Percentiles rank a stretch among this genome's conserved stretches.
Conservation (phyloP, 2,113 vertebrate species). For the Pterocles orientalis region DNA sequence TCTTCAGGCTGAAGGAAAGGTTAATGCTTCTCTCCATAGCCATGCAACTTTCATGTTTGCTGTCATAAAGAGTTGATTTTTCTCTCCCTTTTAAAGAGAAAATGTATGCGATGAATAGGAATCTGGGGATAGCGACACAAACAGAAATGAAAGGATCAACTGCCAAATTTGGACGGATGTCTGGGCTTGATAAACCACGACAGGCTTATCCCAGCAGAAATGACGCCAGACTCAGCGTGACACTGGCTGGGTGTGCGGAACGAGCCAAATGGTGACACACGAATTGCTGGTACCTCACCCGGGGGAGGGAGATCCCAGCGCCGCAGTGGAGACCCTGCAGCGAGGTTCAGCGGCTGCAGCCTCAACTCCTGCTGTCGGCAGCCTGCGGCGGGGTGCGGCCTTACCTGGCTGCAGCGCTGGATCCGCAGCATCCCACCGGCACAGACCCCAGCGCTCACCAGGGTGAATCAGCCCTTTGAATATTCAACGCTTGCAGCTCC, state of each 20-base stretch:
- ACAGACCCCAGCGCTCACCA: neutral
- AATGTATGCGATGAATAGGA: neutral
- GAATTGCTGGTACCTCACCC: neutral
- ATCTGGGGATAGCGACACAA: neutral
- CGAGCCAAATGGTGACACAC: neutral
- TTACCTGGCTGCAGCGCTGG: neutral
- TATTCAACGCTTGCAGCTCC: neutral
- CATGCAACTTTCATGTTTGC: neutral
- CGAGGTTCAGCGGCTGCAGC: neutral
- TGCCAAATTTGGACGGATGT: neutral
- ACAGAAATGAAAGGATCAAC: neutral
- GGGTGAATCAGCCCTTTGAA: neutral
- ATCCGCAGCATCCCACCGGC: neutral
- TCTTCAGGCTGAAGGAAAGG: conserved; percentile 14
- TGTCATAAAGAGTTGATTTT: neutral
- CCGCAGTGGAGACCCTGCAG: fast-evolving
- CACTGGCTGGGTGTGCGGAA: fast-evolving
- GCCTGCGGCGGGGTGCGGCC: fast-evolving
- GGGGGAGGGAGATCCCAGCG: fast-evolving
- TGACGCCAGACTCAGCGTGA: fast-evolving
- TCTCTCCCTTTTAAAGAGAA: neutral
- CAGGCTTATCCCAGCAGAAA: neutral
- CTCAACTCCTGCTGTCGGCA: neutral
- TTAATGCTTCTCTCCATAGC: neutral
- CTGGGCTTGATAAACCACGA: neutral